Conservation (phyloP, 2,797 vertebrate species). For the Neosilurus hyrtlii region DNA sequence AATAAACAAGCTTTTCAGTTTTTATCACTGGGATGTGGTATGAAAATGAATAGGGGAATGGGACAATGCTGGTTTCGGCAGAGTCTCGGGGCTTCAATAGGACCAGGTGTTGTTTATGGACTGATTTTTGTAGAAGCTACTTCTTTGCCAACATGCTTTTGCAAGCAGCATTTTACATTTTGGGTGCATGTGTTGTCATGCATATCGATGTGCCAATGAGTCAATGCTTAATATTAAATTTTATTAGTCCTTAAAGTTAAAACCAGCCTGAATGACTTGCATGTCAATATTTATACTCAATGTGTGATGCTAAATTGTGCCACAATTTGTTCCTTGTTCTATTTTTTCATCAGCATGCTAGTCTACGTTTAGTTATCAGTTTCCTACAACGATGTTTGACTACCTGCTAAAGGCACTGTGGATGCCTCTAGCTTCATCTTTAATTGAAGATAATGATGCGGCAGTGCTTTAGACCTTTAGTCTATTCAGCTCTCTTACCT, state of each 20-base stretch:
- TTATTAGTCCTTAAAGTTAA: not conserved
- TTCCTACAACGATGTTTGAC: not conserved
- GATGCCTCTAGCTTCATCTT: not conserved
- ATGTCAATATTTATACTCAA: not conserved
- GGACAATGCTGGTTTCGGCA: conserved; percentile 54
- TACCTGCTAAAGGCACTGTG: not conserved
- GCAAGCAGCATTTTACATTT: not conserved
- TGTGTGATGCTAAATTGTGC: not conserved
- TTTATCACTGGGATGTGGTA: conserved; percentile 12
- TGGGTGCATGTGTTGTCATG: conserved; percentile 1
- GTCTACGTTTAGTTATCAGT: not conserved
- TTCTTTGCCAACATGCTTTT: conserved; percentile 21
- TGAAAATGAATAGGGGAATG: conserved; percentile 17
- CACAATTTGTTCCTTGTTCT: not conserved
- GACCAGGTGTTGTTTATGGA: conserved; percentile 45
- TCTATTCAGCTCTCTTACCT: not conserved
- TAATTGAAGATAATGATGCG: not conserved
- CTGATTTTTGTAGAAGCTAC: not conserved
- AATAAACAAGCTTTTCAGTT: conserved; percentile 29
- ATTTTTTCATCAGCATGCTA: not conserved
- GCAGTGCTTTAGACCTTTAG: not conserved
- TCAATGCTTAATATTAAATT: not conserved
- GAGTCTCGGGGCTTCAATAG: conserved; percentile 25
- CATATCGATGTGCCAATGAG: conserved; percentile 18
- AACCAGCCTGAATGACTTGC: not conserved